Percentiles rank a stretch among this genome's conserved stretches.
Conservation (phyloP, 2,113 vertebrate species). For the Cryptomyrus ogoouensis region DNA sequence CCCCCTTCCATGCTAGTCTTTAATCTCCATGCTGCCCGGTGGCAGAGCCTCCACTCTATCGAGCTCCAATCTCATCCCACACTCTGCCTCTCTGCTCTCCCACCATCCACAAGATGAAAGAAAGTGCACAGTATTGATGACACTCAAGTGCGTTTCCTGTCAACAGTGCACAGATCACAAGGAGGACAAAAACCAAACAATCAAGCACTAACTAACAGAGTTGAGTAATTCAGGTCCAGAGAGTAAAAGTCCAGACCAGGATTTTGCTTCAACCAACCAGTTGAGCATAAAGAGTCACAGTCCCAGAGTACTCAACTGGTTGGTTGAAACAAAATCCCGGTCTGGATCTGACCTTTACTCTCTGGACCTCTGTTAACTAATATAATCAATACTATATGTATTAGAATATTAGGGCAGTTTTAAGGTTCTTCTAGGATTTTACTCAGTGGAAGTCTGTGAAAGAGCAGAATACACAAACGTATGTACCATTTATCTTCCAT, state of each 20-base stretch:
- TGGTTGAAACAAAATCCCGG: too few species aligned
- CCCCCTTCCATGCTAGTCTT: not conserved
- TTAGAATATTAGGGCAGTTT: not conserved
- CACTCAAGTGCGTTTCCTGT: not conserved
- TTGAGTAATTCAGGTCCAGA: too few species aligned
- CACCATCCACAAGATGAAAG: not conserved
- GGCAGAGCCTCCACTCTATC: not conserved
- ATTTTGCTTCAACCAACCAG: too few species aligned
- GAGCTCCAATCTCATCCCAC: not conserved
- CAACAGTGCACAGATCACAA: not conserved
- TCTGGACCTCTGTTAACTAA: not conserved
- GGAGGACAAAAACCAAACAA: not conserved
- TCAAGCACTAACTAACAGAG: not conserved
- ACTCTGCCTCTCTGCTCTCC: not conserved
- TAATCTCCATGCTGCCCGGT: not conserved
- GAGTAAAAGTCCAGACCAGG: too few species aligned
- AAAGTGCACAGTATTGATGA: not conserved
- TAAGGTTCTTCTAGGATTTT: not conserved
- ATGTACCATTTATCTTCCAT: not conserved
- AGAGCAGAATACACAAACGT: not conserved
- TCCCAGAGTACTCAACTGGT: too few species aligned
- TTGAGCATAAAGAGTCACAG: too few species aligned
- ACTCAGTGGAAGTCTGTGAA: not conserved
- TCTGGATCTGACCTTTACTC: too few species aligned
- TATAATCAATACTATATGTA: not conserved